Conservation (phyloP, 2,797 vertebrate genomes). For the Eremophila alpestris region DNA sequence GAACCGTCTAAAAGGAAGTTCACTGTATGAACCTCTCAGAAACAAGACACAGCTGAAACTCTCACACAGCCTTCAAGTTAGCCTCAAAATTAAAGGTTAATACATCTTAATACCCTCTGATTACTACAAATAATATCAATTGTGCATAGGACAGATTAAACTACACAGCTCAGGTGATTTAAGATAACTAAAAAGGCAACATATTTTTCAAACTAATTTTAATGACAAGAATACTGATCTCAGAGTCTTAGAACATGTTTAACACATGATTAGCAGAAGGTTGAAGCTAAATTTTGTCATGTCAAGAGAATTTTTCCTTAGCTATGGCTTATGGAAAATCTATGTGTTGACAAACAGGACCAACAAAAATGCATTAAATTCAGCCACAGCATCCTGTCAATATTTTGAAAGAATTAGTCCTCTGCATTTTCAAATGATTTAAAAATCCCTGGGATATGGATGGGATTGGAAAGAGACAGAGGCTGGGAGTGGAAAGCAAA, state of each 20-base stretch:
- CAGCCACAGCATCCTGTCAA: background rate
- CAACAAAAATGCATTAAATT: background rate
- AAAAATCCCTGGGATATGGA: background rate
- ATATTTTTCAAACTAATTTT: background rate
- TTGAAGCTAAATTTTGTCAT: background rate
- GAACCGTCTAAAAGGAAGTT: background rate
- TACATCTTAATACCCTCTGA: background rate
- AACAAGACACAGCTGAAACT: background rate
- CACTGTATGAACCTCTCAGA: background rate
- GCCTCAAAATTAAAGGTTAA: background rate
- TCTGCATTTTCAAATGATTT: background rate
- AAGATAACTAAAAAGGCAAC: background rate
- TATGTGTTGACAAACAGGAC: background rate
- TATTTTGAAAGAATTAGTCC: background rate
- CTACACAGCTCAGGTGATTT: background rate
- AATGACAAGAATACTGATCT: background rate
- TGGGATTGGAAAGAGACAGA: background rate
- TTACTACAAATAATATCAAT: background rate
- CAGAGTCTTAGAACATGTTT: background rate
- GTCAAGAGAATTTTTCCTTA: background rate
- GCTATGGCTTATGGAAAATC: background rate
- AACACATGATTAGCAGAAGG: background rate
- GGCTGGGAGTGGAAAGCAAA: background rate
- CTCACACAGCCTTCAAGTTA: background rate
- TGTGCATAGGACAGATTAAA: background rate